Base-by-base conservation (phyloP, 2,797 vertebrate genomes). In the Urosaurus nigricauda region DNA sequence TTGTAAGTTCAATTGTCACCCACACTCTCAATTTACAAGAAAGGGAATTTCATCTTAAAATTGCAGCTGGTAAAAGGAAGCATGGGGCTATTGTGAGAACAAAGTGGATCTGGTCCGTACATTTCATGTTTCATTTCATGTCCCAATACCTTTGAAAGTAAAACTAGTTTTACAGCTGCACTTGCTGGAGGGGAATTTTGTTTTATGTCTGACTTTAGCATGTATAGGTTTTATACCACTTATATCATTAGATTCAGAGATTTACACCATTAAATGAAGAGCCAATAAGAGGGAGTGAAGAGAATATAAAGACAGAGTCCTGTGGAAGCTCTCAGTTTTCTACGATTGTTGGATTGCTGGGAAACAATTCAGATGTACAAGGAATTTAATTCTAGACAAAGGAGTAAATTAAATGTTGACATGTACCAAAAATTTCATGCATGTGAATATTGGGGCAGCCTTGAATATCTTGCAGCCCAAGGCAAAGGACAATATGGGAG, bases 101-200 rank as follows among this genome's bases (percentile, higher is more conserved):
- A 78, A 78, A 19, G 71, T 9, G 21, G 35, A 83, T n/a, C 58
- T 60, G 24, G 75, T 56, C 80, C 58, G 68, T 80, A 74, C 17
- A 85, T 80, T 74, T 83, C 40, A 83, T 63, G 32, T 82, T 83
- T 65, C 32, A 82, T 75, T 79, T 26, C 70, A 53, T 51, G 37
- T 75, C 71, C 71, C 58, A 65, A 56, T 56, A 12, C 43, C 65
- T 86, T 82, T 75, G 70, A 82, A 82, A 85, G 43, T 56, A 82
- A 89, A 84, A 40, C 2, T 6, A 74, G 79, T 24, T 81, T 53
- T 75, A 82, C 5, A 65, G 84, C 71, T 5, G 35, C 17, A 21
- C 80, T 89, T 63, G 68, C 21, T 63, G 35, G 26, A 43, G 17
- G 8, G 58, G 78, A 86, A 26, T 79, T 89, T 65, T 86, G 32